A percentile compares a stretch with the other conserved stretches of the same genome.
phyloP scores from a whole-genome alignment of 2,888 invertebrate species.

The Hesperia comma region DNA sequence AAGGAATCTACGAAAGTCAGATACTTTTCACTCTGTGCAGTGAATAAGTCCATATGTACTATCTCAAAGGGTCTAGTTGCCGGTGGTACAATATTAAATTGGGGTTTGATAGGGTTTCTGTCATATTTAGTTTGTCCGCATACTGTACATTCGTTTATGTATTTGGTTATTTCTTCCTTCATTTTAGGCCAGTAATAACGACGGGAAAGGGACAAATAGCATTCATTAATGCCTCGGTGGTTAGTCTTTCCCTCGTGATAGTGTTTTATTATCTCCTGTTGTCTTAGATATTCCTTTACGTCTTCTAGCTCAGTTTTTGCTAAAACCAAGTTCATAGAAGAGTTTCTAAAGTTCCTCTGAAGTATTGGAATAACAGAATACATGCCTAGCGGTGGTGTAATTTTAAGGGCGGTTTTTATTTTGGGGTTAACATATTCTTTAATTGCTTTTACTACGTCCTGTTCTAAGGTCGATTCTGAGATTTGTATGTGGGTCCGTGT shows the following conservation, averaged over 20 bases:
- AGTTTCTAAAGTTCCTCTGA: slow-evolving; percentile 42
- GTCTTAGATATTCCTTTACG: slow-evolving; percentile 42
- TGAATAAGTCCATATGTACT: slow-evolving; percentile 35
- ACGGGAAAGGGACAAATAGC: neutral
- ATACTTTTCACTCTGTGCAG: slow-evolving; percentile 34
- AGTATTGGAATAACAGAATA: slow-evolving; percentile 31
- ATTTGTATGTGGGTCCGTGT: slow-evolving; percentile 34
- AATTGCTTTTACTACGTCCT: slow-evolving; percentile 43
- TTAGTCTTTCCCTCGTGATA: slow-evolving; percentile 22
- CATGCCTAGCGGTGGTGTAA: slow-evolving; percentile 37
- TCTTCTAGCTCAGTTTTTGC: slow-evolving; percentile 43
- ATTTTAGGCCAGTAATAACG: slow-evolving; percentile 40
- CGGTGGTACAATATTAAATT: slow-evolving; percentile 35
- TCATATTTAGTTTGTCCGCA: slow-evolving; percentile 38
- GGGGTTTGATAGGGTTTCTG: slow-evolving; percentile 34
- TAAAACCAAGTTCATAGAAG: slow-evolving; percentile 43
- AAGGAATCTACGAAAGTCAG: slow-evolving; percentile 9
- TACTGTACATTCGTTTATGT: slow-evolving; percentile 40
- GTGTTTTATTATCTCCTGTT: slow-evolving; percentile 44
- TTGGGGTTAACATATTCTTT: slow-evolving; percentile 47
- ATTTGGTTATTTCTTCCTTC: slow-evolving; percentile 43
- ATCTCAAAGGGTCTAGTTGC: slow-evolving; percentile 38
- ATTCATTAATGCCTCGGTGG: slow-evolving; percentile 2
- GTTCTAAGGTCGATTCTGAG: slow-evolving; percentile 34
- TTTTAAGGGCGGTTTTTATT: slow-evolving; percentile 22